Percentiles rank a stretch among this genome's conserved stretches.
Evolutionary conservation across 37 sponge, comb jelly and placozoan genomes (phyloP).

Genomic region (Beroe ovata): DNA sequence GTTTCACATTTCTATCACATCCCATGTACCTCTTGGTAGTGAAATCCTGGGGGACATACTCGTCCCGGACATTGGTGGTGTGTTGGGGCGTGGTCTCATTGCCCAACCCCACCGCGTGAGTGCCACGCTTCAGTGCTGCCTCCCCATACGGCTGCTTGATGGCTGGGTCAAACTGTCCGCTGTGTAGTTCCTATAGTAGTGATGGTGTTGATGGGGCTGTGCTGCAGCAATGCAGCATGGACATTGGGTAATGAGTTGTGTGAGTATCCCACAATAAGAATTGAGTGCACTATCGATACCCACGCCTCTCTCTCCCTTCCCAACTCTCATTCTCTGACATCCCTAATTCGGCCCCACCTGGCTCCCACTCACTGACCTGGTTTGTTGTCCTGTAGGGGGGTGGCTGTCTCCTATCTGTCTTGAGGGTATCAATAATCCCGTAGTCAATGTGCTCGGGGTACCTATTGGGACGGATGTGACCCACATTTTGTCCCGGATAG

Average conservation of each 20-base stretch:
- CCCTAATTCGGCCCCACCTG: too few species aligned
- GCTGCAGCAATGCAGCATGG: too few species aligned
- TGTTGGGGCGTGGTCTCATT: constrained; percentile 37
- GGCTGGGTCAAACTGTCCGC: constrained; percentile 28
- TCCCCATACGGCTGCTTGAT: background rate
- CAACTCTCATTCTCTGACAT: too few species aligned
- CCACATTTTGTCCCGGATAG: constrained; percentile 26
- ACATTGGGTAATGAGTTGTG: too few species aligned
- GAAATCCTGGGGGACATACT: background rate
- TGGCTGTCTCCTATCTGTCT: constrained; percentile 21
- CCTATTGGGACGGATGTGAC: constrained; percentile 1
- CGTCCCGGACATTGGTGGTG: constrained; percentile 39
- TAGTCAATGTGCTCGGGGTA: constrained; percentile 47
- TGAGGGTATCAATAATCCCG: constrained; percentile 46
- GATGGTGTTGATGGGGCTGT: too few species aligned
- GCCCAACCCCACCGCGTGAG: background rate
- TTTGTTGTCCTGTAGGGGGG: constrained; percentile 13
- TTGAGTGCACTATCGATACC: too few species aligned
- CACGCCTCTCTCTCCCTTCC: too few species aligned
- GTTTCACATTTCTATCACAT: too few species aligned
- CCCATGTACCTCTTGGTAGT: background rate
- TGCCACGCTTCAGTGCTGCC: constrained; percentile 7
- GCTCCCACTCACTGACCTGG: background rate
- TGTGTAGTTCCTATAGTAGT: constrained; percentile 43
- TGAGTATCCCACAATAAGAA: too few species aligned